phyloP scores from a whole-genome alignment of 2,797 vertebrate genomes.

The Sebastes goodei region DNA sequence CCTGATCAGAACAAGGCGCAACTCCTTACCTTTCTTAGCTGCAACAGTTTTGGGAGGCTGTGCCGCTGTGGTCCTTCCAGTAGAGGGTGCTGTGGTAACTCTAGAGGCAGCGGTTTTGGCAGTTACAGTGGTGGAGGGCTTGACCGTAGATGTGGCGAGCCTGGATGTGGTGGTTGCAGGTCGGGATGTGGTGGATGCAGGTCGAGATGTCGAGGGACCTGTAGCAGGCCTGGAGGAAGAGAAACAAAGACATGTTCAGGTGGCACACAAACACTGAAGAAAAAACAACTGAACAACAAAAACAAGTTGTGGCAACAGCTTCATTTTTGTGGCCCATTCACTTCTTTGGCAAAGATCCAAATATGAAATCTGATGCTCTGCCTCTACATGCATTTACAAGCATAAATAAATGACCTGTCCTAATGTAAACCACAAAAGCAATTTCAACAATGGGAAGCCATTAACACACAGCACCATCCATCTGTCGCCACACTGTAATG shows the following conservation, averaged over 20 bases:
- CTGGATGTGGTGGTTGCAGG: background rate
- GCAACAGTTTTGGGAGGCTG: conserved; percentile 57
- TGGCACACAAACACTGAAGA: background rate
- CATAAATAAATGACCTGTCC: conserved; percentile 15
- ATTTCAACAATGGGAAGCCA: conserved; percentile 34
- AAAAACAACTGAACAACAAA: background rate
- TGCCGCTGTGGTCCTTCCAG: conserved; percentile 60
- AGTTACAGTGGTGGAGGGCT: conserved; percentile 30
- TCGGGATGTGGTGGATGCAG: conserved; percentile 32
- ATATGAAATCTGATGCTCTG: background rate
- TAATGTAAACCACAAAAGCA: conserved; percentile 43
- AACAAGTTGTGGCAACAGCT: background rate
- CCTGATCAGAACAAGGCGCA: background rate
- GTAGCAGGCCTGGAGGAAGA: conserved; percentile 63
- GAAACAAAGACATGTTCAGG: background rate
- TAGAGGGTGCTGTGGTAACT: conserved; percentile 59
- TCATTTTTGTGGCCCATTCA: background rate
- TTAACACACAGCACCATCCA: conserved; percentile 29
- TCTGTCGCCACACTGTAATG: conserved; percentile 14
- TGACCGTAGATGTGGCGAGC: conserved; percentile 29
- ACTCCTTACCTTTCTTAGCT: conserved; percentile 76
- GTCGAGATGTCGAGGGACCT: conserved; percentile 41
- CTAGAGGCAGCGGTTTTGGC: conserved; percentile 55
- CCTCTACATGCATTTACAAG: background rate
- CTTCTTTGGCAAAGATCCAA: background rate